These are phyloP conservation scores for Mormyrus iriodes DNA, from an alignment of 2,113 vertebrate genomes.

Conservation along the genomic window DNA sequence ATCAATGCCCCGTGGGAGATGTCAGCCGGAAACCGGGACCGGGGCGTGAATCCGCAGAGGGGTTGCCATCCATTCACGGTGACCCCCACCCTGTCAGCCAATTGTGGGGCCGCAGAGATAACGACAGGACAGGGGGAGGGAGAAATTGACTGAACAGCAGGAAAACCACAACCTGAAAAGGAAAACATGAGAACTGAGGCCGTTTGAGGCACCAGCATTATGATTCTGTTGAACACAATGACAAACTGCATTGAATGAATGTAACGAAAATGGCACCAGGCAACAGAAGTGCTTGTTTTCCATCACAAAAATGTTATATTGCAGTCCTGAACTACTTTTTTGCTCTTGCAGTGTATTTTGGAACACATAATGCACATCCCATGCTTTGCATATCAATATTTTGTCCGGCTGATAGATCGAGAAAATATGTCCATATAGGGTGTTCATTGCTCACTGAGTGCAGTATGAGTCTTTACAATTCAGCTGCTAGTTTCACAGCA, in stretches of 20 bases:
- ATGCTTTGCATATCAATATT: not conserved
- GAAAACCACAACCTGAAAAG: not conserved
- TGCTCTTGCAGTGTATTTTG: not conserved
- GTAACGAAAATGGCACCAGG: not conserved
- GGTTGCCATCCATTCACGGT: not conserved
- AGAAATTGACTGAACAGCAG: not conserved
- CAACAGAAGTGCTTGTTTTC: not conserved
- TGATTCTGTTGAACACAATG: not conserved
- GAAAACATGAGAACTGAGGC: not conserved
- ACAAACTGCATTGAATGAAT: not conserved
- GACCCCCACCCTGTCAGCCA: not conserved
- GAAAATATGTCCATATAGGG: not conserved
- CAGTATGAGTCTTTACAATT: not conserved
- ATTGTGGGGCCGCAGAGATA: not conserved
- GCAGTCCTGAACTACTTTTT: not conserved
- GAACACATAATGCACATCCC: not conserved
- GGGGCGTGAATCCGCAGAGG: not conserved
- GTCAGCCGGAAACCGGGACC: not conserved
- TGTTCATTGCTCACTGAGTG: not conserved
- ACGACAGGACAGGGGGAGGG: not conserved
- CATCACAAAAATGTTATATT: not conserved
- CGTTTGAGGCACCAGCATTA: not conserved
- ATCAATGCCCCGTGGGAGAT: constrained; percentile 2
- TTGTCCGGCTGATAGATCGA: constrained; percentile 2
- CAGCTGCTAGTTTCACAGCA: not conserved